Conservation (phyloP, 2,888 invertebrate species). For the Tineola bisselliella region DNA sequence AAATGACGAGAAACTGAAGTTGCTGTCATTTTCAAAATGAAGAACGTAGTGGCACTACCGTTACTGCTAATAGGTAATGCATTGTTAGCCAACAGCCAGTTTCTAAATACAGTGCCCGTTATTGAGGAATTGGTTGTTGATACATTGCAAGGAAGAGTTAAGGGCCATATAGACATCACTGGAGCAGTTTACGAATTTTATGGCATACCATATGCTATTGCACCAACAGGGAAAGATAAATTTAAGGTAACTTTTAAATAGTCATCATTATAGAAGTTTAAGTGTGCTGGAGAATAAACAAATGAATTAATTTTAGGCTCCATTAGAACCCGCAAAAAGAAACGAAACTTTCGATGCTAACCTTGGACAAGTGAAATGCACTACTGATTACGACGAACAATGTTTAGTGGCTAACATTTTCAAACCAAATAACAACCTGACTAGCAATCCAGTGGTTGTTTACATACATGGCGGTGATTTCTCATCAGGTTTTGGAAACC, state of each 20-base stretch:
- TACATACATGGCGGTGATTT: slow-evolving; percentile 10
- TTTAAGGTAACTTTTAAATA: slow-evolving; percentile 9
- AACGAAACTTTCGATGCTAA: not conserved
- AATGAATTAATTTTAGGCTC: slow-evolving; percentile 9
- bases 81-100: no score
- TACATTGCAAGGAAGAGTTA: slow-evolving; percentile 13
- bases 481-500: not conserved
- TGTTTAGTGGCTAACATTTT: slow-evolving; percentile 14
- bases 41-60: not conserved
- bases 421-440: not conserved
- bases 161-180: not conserved
- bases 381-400: not conserved
- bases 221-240: slow-evolving; percentile 13
- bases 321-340: not conserved
- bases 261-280: no score
- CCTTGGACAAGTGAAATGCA: not conserved
- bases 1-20: not conserved
- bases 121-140: not conserved
- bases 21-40: not conserved
- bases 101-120: not conserved
- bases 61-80: not conserved
- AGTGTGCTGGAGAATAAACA: no score
- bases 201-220: slow-evolving; percentile 15
- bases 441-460: not conserved
- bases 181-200: slow-evolving; percentile 7